These are phyloP conservation scores for Eupleurogrammus muticus DNA, from an alignment of 2,797 vertebrate species.

Conservation along the genomic window DNA sequence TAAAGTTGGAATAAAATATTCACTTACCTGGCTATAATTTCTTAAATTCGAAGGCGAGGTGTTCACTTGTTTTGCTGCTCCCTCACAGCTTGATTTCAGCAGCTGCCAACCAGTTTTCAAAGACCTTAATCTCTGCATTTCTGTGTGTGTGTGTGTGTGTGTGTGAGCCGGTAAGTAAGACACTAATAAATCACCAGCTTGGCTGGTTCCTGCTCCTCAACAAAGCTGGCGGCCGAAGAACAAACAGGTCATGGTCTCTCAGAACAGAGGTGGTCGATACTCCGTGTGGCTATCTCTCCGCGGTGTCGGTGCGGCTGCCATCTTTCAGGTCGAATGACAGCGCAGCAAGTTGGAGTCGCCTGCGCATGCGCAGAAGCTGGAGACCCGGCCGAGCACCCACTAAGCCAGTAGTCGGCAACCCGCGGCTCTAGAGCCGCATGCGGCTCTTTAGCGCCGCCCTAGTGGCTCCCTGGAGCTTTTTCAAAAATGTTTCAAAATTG, in stretches of 20 bases:
- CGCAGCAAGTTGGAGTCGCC: fast-evolving
- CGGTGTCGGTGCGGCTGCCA: neutral
- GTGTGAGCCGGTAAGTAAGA: neutral
- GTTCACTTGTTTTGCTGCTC: slow-evolving; percentile 48
- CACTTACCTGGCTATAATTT: slow-evolving; percentile 78
- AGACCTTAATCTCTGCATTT: slow-evolving; percentile 66
- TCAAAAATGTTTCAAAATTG: no score
- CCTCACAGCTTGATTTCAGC: slow-evolving; percentile 60
- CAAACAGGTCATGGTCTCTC: slow-evolving; percentile 19
- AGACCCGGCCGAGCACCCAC: no score
- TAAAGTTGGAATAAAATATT: neutral
- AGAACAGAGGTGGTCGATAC: no score
- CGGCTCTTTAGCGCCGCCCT: no score
- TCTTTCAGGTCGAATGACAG: neutral
- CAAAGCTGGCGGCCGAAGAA: neutral
- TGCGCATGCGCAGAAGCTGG: slow-evolving; percentile 43
- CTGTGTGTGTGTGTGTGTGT: slow-evolving; percentile 17
- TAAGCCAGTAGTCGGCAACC: no score
- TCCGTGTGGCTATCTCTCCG: neutral
- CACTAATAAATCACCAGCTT: neutral
- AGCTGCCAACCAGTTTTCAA: slow-evolving; percentile 67
- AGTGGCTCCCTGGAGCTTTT: no score
- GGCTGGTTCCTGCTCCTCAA: neutral
- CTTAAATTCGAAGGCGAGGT: slow-evolving; percentile 22
- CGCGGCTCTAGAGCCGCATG: no score